Conservation (phyloP, 2,888 invertebrate genomes). For the Creontiades dilutus region DNA sequence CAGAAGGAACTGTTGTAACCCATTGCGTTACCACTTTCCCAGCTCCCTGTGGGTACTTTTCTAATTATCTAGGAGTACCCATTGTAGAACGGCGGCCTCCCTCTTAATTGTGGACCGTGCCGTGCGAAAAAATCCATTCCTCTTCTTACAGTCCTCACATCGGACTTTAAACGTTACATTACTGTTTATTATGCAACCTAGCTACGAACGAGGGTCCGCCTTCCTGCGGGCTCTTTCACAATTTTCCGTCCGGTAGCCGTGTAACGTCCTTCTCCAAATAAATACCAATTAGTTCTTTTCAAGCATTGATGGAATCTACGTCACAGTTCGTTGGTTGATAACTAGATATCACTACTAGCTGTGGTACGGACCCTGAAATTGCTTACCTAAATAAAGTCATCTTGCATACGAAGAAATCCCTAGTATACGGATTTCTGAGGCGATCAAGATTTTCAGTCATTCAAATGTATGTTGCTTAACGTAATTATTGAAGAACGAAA, state of each 20-base stretch:
- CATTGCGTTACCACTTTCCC: background rate
- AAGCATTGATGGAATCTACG: background rate
- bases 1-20: background rate
- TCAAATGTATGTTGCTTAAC: no score
- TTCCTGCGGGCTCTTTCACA: slow-evolving; percentile 17
- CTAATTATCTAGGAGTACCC: slow-evolving; percentile 15
- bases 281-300: background rate
- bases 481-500: no score
- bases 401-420: no score
- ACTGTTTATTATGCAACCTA: background rate
- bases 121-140: slow-evolving; percentile 11
- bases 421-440: no score
- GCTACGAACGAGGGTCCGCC: background rate
- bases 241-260: background rate
- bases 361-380: no score
- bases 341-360: no score
- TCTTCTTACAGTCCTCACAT: background rate
- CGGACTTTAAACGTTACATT: slow-evolving; percentile 15
- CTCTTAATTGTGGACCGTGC: slow-evolving; percentile 12
- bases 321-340: background rate
- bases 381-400: no score
- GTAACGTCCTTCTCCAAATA: background rate
- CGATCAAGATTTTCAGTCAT: no score
- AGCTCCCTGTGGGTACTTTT: slow-evolving; percentile 15
- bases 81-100: slow-evolving; percentile 14